Base-by-base conservation (phyloP, 2,797 vertebrate genomes). In the Lutjanus argentimaculatus region DNA sequence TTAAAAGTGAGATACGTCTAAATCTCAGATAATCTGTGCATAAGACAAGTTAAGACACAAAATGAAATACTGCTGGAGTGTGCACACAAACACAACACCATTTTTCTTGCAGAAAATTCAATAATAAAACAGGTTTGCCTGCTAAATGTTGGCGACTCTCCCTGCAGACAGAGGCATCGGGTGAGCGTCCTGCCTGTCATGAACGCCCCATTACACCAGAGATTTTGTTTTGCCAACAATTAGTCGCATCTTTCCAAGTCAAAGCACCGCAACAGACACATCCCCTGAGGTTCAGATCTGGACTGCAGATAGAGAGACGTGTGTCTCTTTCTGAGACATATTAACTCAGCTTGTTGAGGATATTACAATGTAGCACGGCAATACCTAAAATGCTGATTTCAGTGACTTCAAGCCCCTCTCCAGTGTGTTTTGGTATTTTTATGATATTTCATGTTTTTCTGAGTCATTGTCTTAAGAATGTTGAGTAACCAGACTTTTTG, bases 171-270 rank as follows among this genome's bases (percentile, higher is more conserved):
- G n/a, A 67, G 13, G 52, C 69, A 40, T 70, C 55, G 43, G 75
- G 43, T 0, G 42, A 66, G 45, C 14, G 1, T 59, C 72, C 70
- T 69, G 66, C 42, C 75, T 78, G 73, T 79, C 59, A 67, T 43
- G 58, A 80, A 75, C 0, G 58, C 88, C 79, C 67, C 69, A 73
- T 87, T 87, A 82, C 53, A 72, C 74, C 43, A 17, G 62, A 80
- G 73, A 82, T 82, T 77, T 67, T 80, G 67, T 88, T 91, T 91
- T 80, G 74, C 72, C 79, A 49, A 84, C 71, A 88, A 89, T 91
- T 85, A 90, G 87, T 85, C 88, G 65, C 75, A 75, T 86, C 77
- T 87, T 77, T 87, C 79, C 56, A 65, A 80, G 74, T 89, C 71
- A 75, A n/a, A 84, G 79, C 62, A 16, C 62, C 14, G 73, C 59